Evolutionary conservation across 2,797 vertebrate genomes (phyloP), one percentile per base, ranked within the genome.

Genomic region (Darevskia nairensis): DNA sequence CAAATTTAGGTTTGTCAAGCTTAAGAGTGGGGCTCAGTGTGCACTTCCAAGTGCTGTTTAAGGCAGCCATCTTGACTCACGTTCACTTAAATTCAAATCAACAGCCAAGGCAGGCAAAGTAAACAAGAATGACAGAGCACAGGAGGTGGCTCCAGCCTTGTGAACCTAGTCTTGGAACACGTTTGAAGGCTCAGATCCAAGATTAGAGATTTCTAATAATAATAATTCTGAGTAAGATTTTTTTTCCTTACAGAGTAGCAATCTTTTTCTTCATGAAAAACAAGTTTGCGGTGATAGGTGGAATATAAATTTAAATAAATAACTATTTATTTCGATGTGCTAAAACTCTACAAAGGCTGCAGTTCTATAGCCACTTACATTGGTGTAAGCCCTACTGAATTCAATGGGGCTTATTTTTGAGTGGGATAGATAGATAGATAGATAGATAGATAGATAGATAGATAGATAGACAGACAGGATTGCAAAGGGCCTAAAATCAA

Each of bases 241-340:
- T 90, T 90, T 92, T 87, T 0, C 80, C 3, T 0, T 90, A 71
- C 29, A 76, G 21, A 55, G 39, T 44, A 46, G 44, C 27, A 44
- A 39, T 3, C 29, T 17, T 78, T 78, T 78, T 55, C 44, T 17
- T n/a, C 27, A 8, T n/a, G 27, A 50, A 8, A 7, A 78, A 19
- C 61, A 64, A 64, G 17, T 64, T 23, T 23, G 6, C 7, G 0
- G 7, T 64, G 21, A 23, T 64, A 23, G 21, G 17, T 64, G 61
- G 61, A 64, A 64, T 64, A 64, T 64, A 64, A 64, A 23, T 55
- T 55, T 55, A 55, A 55, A 55, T 78, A 78, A 46, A 17, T 46
- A 11, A 19, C 2, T 9, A 27, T 39, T 39, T 39, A 27, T 69
- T 69, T 61, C 61, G 15, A 66, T 44, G 55, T 11, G 10, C 55